phyloP scores from a whole-genome alignment of 2,113 vertebrate genomes.

The Acanthisitta chloris region DNA sequence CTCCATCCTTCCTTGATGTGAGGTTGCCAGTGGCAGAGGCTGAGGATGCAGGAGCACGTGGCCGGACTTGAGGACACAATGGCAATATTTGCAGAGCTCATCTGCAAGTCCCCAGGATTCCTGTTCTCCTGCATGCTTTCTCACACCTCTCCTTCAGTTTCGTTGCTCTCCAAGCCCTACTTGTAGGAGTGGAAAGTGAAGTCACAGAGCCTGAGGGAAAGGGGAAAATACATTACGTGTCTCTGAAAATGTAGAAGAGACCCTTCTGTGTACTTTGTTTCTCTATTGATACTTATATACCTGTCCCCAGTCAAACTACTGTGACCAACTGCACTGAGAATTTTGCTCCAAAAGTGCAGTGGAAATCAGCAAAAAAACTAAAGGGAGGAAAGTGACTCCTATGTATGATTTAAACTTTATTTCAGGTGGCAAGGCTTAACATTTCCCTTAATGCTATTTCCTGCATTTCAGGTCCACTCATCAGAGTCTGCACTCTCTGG shows the following conservation, averaged over 20 bases:
- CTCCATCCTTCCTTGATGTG: neutral
- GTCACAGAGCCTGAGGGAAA: neutral
- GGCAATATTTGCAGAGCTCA: neutral
- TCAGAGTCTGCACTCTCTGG: neutral
- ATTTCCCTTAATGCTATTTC: neutral
- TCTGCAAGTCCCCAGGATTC: neutral
- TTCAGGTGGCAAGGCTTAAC: neutral
- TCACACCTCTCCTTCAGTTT: slow-evolving; percentile 24
- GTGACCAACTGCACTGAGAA: neutral
- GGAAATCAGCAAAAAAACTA: neutral
- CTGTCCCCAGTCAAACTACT: neutral
- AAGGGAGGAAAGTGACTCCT: neutral
- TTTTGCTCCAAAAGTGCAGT: neutral
- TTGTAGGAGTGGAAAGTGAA: slow-evolving; percentile 10
- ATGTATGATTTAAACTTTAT: neutral
- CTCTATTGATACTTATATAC: neutral
- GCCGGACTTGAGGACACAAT: neutral
- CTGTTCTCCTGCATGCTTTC: neutral
- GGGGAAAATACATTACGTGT: neutral
- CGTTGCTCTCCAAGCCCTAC: neutral
- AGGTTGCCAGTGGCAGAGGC: neutral
- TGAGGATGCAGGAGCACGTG: neutral
- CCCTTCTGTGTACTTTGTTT: neutral
- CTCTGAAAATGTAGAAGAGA: neutral
- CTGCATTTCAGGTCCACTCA: neutral